These are phyloP conservation scores for Limenitis arthemis DNA, from an alignment of 2,888 invertebrate genomes.

Conservation along the genomic window DNA sequence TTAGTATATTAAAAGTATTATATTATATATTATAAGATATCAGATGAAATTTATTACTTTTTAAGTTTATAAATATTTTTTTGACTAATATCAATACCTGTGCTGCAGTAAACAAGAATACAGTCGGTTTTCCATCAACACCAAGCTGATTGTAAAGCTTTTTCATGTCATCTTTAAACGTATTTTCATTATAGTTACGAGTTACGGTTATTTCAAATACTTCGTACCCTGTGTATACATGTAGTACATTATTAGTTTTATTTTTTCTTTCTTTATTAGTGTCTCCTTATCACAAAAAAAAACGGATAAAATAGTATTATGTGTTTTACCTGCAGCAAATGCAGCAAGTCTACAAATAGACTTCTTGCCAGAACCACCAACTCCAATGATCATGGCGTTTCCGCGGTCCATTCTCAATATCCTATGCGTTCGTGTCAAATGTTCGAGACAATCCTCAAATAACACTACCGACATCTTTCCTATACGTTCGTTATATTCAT, in stretches of 20 bases:
- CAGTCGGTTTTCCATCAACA: slow-evolving; percentile 82
- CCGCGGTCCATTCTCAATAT: slow-evolving; percentile 87
- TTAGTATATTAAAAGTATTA: too few species aligned
- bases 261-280: background rate
- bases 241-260: background rate
- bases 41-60: background rate
- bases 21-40: background rate
- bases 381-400: slow-evolving; percentile 88
- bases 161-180: slow-evolving; percentile 91
- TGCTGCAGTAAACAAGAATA: slow-evolving; percentile 88
- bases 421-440: slow-evolving; percentile 89
- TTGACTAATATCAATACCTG: slow-evolving; percentile 63
- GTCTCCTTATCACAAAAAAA: too few species aligned
- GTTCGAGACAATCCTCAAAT: slow-evolving; percentile 94
- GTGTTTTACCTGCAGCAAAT: slow-evolving; percentile 79
- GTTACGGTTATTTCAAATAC: slow-evolving; percentile 86
- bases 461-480: slow-evolving; percentile 85
- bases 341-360: slow-evolving; percentile 84
- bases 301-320: background rate
- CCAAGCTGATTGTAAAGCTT: slow-evolving; percentile 83
- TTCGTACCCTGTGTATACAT: slow-evolving; percentile 72
- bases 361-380: slow-evolving; percentile 92
- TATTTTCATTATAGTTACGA: slow-evolving; percentile 87
- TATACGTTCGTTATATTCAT: slow-evolving; percentile 86
- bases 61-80: background rate